Base-by-base conservation (phyloP, 2,113 vertebrate genomes). In the Ursus arctos region DNA sequence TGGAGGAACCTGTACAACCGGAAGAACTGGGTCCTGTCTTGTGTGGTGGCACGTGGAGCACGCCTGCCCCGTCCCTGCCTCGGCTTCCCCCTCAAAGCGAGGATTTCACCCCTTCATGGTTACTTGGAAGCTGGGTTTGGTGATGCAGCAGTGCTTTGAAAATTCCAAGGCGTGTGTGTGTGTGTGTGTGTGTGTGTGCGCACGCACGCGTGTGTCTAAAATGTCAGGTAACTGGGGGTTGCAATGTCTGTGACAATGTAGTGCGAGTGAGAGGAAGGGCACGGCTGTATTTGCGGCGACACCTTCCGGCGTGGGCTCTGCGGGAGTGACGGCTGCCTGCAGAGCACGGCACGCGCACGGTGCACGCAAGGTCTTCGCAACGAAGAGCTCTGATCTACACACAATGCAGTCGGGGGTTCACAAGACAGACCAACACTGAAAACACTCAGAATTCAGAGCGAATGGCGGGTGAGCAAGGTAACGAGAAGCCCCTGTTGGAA, bases 41-140 rank as follows among this genome's bases (percentile, higher is more conserved):
- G 24, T 40, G 47, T 7, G 0, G 1, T 26, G 15, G n/a, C 21
- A 10, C 6, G 9, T 18, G 7, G 26, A 18, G 4, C 0, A 3
- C 13, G 53, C 1, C 9, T 11, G 21, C 28, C 40, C 12, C 43
- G 4, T 47, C 59, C n/a, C 4, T n/a, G 40, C 28, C n/a, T 47
- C 22, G 7, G 22, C 7, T 71, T 65, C 40, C 53, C 1, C 9
- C 5, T 40, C 15, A 12, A 22, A 6, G n/a, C 6, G 1, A 65
- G 55, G 7, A 67, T 7, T 47, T 19, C 33, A 9, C 28, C 55
- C 16, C 40, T 16, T 43, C 12, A 2, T 3, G 4, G 15, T 59
- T 36, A 36, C 63, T 28, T 12, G 7, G 63, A 88, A 36, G 31
- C 8, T 28, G 28, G 11, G 2, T 43, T 53, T 69, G 8, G 7